Evolutionary conservation across 2,113 vertebrate species (phyloP).

Genomic region (Scortum barcoo): DNA sequence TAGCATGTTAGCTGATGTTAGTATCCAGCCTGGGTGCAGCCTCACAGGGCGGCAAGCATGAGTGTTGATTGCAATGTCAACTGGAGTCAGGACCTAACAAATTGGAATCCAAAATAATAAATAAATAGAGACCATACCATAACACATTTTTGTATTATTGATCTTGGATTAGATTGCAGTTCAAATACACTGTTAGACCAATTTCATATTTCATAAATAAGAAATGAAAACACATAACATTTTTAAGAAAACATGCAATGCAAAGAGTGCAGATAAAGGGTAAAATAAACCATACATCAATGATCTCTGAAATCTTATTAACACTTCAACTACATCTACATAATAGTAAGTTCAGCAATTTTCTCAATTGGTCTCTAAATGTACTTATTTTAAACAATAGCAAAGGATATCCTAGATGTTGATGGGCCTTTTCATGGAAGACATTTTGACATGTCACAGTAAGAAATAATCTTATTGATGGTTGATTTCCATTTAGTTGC

Average conservation of each 20-base stretch:
- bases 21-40: not conserved
- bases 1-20: not conserved
- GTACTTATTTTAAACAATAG: not conserved
- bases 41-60: not conserved
- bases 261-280: not conserved
- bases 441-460: not conserved
- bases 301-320: not conserved
- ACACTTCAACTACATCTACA: not conserved
- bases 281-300: not conserved
- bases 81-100: not conserved
- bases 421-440: not conserved
- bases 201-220: not conserved
- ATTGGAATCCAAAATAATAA: not conserved
- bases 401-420: not conserved
- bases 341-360: not conserved
- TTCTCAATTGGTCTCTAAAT: too few species aligned
- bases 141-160: not conserved
- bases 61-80: not conserved
- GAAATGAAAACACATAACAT: not conserved
- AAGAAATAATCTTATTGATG: not conserved
- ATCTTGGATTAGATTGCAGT: not conserved
- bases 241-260: not conserved
- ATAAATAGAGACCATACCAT: not conserved
- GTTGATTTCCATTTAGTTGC: not conserved
- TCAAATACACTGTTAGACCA: not conserved